Evolutionary conservation across 2,888 invertebrate genomes (phyloP).

Genomic region (Augiades crinisus): DNA sequence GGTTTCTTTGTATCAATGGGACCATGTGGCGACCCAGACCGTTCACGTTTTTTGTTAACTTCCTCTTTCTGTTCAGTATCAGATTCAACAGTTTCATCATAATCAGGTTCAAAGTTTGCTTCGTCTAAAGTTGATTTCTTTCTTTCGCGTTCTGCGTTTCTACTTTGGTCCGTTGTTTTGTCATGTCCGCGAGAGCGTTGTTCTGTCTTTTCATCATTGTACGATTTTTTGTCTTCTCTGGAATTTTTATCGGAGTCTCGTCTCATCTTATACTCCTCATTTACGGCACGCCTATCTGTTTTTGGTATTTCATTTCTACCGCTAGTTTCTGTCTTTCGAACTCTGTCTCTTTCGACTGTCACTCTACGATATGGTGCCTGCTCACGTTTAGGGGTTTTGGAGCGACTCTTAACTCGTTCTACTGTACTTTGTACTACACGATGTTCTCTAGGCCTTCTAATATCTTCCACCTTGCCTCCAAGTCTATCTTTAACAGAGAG

Average conservation of each 20-base stretch:
- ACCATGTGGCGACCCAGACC: conserved; percentile 51
- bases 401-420: conserved; percentile 77
- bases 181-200: conserved; percentile 32
- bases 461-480: conserved; percentile 87
- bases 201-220: conserved; percentile 39
- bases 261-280: conserved; percentile 46
- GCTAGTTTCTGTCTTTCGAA: conserved; percentile 55
- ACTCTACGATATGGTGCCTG: conserved; percentile 70
- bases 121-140: conserved; percentile 87
- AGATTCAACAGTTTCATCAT: conserved; percentile 83
- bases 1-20: conserved; percentile 54
- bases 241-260: conserved; percentile 48
- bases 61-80: conserved; percentile 84
- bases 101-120: conserved; percentile 88
- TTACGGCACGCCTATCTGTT: conserved; percentile 48
- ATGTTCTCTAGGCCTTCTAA: conserved; percentile 76
- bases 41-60: conserved; percentile 59
- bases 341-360: conserved; percentile 70
- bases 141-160: conserved; percentile 70
- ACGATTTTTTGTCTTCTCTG: conserved; percentile 46
- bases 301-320: conserved; percentile 48
- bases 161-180: conserved; percentile 69
- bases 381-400: conserved; percentile 74
- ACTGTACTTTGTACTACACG: conserved; percentile 78
- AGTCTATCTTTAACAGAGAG: conserved; percentile 90